Conservation (phyloP, 1,140 invertebrate genomes). For the Marisa cornuarietis region DNA sequence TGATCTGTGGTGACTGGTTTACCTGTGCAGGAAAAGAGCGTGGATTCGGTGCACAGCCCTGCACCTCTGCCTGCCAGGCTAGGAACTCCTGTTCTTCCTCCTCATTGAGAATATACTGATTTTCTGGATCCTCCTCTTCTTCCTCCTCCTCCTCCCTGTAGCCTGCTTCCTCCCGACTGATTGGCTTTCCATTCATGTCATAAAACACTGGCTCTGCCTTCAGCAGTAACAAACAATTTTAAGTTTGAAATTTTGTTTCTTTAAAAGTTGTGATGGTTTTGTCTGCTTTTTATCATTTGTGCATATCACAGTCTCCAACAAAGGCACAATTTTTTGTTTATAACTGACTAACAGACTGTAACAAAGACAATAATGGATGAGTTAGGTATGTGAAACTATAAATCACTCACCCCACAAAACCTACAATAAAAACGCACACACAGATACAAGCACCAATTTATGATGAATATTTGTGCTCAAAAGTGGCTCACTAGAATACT, state of each 20-base stretch:
- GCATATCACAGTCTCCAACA: too few species aligned
- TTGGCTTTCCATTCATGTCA: conserved; percentile 40
- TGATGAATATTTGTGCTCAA: not conserved
- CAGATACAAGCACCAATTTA: not conserved
- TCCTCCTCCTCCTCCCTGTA: conserved; percentile 36
- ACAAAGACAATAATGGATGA: too few species aligned
- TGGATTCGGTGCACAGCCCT: conserved; percentile 4
- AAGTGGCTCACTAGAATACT: not conserved
- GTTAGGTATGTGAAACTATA: too few species aligned
- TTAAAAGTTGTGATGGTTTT: too few species aligned
- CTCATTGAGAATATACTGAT: conserved; percentile 31
- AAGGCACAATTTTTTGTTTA: too few species aligned
- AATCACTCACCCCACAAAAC: not conserved
- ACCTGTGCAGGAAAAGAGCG: not conserved
- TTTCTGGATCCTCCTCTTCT: conserved; percentile 22
- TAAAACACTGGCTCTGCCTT: conserved; percentile 50
- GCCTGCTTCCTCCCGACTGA: conserved; percentile 43
- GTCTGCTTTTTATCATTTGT: too few species aligned
- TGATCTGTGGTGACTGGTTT: not conserved
- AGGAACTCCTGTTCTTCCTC: conserved; percentile 36
- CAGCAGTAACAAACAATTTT: conserved; percentile 1
- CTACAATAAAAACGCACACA: not conserved
- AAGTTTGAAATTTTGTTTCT: too few species aligned
- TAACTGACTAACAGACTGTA: too few species aligned
- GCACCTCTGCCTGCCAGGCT: conserved; percentile 33